phyloP scores from a whole-genome alignment of 2,113 vertebrate genomes.

The Aegypius monachus region DNA sequence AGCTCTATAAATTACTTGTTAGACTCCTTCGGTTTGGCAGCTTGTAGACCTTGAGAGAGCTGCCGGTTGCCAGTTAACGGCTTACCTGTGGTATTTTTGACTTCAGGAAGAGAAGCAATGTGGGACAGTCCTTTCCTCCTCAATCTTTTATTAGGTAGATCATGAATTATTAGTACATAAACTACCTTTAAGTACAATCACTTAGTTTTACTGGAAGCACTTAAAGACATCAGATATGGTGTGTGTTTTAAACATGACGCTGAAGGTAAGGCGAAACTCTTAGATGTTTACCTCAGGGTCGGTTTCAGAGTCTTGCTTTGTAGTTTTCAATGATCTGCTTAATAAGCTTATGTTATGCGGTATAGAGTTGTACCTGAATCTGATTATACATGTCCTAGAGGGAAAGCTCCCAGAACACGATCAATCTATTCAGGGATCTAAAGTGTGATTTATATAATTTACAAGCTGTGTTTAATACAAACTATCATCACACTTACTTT shows the following conservation, averaged over 20 bases:
- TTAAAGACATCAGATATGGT: not conserved
- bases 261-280: not conserved
- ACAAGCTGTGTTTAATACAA: slow-evolving; percentile 10
- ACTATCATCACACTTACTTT: not conserved
- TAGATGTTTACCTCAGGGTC: not conserved
- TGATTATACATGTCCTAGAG: not conserved
- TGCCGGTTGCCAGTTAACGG: not conserved
- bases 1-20: not conserved
- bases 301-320: not conserved
- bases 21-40: not conserved
- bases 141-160: not conserved
- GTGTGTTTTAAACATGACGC: not conserved
- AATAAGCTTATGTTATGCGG: not conserved
- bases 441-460: slow-evolving; percentile 28
- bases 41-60: not conserved
- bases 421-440: not conserved
- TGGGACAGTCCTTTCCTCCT: not conserved
- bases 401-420: not conserved
- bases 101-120: not conserved
- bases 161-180: not conserved
- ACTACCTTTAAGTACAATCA: not conserved
- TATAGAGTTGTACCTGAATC: not conserved
- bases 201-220: not conserved
- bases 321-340: not conserved
- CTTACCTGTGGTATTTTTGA: not conserved